phyloP scores from a whole-genome alignment of 2,888 invertebrate species.

The Cactoblastis cactorum region DNA sequence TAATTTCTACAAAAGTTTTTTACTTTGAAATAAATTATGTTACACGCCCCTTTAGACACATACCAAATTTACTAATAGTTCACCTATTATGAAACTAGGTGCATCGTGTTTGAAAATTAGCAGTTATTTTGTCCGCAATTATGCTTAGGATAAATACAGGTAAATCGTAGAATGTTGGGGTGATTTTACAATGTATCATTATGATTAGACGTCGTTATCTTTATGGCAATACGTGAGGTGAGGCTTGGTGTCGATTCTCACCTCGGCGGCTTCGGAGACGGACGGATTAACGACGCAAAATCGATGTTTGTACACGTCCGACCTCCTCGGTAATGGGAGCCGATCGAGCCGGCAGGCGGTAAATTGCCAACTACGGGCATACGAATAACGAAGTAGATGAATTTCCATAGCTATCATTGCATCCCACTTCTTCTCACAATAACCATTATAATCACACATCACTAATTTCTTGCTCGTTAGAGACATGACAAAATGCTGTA shows the following conservation, averaged over 20 bases:
- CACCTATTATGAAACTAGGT: neutral
- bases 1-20: too few relatives aligned
- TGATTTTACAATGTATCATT: slow-evolving; percentile 50
- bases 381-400: slow-evolving; percentile 65
- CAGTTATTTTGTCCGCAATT: slow-evolving; percentile 16
- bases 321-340: slow-evolving; percentile 74
- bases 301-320: slow-evolving; percentile 78
- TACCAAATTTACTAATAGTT: neutral
- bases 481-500: neutral
- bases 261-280: slow-evolving; percentile 43
- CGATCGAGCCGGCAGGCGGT: slow-evolving; percentile 69
- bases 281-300: slow-evolving; percentile 72
- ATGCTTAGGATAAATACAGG: slow-evolving; percentile 23
- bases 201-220: slow-evolving; percentile 66
- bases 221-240: slow-evolving; percentile 67
- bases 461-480: slow-evolving; percentile 4
- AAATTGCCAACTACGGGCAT: slow-evolving; percentile 67
- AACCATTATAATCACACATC: neutral
- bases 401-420: slow-evolving; percentile 30
- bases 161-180: slow-evolving; percentile 28
- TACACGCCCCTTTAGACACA: neutral
- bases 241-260: slow-evolving; percentile 59
- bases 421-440: neutral
- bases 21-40: too few relatives aligned
- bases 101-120: neutral